A percentile compares a stretch with the other conserved stretches of the same genome.
Conservation (phyloP, 2,797 vertebrate species). For the Syndactyla subalaris region DNA sequence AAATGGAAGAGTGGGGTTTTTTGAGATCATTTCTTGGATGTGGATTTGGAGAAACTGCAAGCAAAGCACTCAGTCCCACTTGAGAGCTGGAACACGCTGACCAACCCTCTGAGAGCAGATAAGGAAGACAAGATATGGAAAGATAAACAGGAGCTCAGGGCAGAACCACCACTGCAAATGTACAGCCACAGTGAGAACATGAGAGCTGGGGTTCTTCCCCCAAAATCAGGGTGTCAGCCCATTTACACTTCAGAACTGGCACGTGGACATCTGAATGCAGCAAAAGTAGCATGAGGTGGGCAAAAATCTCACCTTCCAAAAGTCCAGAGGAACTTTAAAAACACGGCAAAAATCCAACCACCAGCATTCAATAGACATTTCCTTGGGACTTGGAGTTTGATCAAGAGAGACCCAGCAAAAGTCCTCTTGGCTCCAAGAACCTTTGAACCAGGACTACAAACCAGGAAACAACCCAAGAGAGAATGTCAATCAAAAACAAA, state of each 20-base stretch:
- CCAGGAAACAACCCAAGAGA: background rate
- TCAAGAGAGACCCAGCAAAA: background rate
- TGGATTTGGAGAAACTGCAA: background rate
- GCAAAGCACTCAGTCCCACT: background rate
- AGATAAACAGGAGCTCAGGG: background rate
- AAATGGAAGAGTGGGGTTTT: rapidly evolving
- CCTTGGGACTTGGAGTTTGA: background rate
- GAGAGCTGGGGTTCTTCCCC: background rate
- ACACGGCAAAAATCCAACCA: background rate
- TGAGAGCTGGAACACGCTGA: background rate
- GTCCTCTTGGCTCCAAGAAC: background rate
- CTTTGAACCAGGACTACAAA: background rate
- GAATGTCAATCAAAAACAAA: background rate
- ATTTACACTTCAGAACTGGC: background rate
- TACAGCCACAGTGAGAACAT: background rate
- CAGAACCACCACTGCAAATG: background rate
- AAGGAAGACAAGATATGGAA: background rate
- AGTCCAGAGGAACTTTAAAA: background rate
- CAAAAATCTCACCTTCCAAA: background rate
- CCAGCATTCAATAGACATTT: rapidly evolving
- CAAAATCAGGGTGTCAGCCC: background rate
- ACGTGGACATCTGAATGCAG: background rate
- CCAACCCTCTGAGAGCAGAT: background rate
- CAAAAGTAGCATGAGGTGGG: background rate
- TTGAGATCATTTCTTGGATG: background rate